Percentiles rank a stretch among this genome's conserved stretches.
phyloP scores from a whole-genome alignment of 92 coral and sea anemone species.

The Phenganax subtilis region DNA sequence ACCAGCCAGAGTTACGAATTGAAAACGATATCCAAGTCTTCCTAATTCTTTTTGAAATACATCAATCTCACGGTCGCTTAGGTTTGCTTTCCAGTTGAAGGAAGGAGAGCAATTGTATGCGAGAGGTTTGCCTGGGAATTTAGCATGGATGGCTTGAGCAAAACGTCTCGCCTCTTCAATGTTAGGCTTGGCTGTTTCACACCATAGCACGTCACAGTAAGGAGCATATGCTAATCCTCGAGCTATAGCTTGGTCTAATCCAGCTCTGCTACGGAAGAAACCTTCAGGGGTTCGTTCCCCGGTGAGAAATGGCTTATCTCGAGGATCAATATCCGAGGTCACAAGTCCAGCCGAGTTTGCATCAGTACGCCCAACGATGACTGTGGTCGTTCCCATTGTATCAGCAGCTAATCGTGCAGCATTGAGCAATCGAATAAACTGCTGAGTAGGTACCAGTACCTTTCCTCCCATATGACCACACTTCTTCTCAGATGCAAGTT shows the following conservation, averaged over 20 bases:
- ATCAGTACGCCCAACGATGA: slow-evolving; percentile 92
- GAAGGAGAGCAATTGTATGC: slow-evolving; percentile 99
- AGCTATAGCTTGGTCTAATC: slow-evolving; percentile 90
- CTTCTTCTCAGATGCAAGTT: slow-evolving; percentile 97
- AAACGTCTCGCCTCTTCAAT: slow-evolving; percentile 82
- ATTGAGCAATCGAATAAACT: slow-evolving; percentile 81
- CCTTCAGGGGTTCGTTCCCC: slow-evolving; percentile 97
- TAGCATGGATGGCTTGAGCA: slow-evolving; percentile 83
- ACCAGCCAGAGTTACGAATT: slow-evolving; percentile 95
- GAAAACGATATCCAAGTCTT: slow-evolving; percentile 84
- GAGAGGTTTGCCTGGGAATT: slow-evolving; percentile 89
- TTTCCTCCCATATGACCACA: slow-evolving; percentile 99
- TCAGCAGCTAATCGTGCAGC: slow-evolving; percentile 97
- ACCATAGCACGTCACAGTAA: slow-evolving; percentile 91
- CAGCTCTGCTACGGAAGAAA: slow-evolving; percentile 70
- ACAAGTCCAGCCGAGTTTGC: slow-evolving; percentile 92
- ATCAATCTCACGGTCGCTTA: slow-evolving; percentile 77
- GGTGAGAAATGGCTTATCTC: slow-evolving; percentile 85
- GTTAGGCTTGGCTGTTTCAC: slow-evolving; percentile 90
- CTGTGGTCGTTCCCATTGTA: slow-evolving; percentile 75
- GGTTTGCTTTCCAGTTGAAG: slow-evolving; percentile 98
- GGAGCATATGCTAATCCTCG: slow-evolving; percentile 94
- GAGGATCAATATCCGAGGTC: slow-evolving; percentile 90
- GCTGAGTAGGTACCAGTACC: slow-evolving; percentile 90
- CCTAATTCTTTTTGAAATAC: slow-evolving; percentile 91